These are phyloP conservation scores for Pachymerium ferrugineum DNA, from an alignment of 2,888 invertebrate species.

Conservation along the genomic window DNA sequence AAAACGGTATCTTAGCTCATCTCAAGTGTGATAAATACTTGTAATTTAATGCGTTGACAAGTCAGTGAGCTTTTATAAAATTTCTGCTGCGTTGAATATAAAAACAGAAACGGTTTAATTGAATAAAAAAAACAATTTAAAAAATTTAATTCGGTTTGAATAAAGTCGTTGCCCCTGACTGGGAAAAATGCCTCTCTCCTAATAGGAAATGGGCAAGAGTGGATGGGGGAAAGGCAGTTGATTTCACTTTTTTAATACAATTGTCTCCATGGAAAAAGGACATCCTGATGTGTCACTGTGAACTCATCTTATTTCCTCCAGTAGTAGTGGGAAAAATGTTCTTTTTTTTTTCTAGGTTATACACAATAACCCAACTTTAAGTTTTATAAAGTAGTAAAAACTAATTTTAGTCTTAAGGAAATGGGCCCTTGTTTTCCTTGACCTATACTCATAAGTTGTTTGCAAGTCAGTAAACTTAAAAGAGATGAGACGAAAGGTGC, in stretches of 20 bases:
- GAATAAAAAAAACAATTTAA: background rate
- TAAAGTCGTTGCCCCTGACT: background rate
- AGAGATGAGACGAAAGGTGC: too few species aligned
- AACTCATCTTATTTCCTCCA: background rate
- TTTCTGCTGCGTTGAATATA: background rate
- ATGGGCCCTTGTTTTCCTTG: background rate
- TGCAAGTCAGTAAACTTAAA: background rate
- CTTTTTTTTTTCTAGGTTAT: too few species aligned
- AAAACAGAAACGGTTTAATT: background rate
- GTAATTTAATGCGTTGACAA: too few species aligned
- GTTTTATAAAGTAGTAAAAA: too few species aligned
- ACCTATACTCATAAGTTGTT: background rate
- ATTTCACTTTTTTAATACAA: too few species aligned
- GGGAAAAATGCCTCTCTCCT: background rate
- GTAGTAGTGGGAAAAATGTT: background rate
- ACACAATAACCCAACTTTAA: too few species aligned
- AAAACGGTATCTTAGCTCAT: too few species aligned
- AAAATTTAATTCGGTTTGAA: background rate
- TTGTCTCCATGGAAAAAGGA: constrained; percentile 8
- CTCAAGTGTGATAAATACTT: too few species aligned
- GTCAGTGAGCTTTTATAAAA: too few species aligned
- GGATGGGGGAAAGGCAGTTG: background rate
- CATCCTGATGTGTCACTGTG: background rate
- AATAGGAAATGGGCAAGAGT: background rate
- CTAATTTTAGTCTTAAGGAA: background rate